These are phyloP conservation scores for Dascyllus trimaculatus DNA, from an alignment of 2,113 vertebrate species.

Conservation along the genomic window DNA sequence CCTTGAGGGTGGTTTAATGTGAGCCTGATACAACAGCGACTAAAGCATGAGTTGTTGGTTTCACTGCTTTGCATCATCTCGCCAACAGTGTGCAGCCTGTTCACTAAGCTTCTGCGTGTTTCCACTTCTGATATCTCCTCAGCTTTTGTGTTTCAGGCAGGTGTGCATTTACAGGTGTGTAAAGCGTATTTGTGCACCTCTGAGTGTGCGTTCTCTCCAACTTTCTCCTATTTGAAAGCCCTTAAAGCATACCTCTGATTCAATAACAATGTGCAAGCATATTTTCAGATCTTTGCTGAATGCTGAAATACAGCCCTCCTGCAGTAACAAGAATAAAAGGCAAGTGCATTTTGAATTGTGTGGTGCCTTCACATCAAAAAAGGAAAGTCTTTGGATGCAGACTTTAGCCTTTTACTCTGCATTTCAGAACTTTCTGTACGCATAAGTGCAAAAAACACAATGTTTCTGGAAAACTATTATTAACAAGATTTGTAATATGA, in stretches of 20 bases:
- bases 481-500: too few relatives aligned
- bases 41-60: constrained; percentile 40
- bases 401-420: too few relatives aligned
- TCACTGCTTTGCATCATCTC: constrained; percentile 73
- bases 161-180: constrained; percentile 21
- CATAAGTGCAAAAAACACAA: too few relatives aligned
- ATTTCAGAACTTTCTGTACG: too few relatives aligned
- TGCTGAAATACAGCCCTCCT: neutral
- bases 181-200: neutral
- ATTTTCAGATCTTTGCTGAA: neutral
- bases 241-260: neutral
- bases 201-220: neutral
- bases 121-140: constrained; percentile 3
- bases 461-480: too few relatives aligned
- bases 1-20: constrained; percentile 21
- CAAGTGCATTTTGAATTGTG: neutral
- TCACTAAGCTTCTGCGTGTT: constrained; percentile 32
- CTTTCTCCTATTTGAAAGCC: neutral
- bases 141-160: neutral
- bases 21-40: constrained; percentile 38
- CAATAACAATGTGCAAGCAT: neutral
- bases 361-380: neutral
- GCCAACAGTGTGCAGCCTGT: constrained; percentile 29
- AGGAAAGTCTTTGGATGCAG: too few relatives aligned
- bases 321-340: neutral